A percentile compares a stretch with the other conserved stretches of the same genome.
Evolutionary conservation across 2,888 invertebrate species (phyloP).

Genomic region (Lagria hirta): DNA sequence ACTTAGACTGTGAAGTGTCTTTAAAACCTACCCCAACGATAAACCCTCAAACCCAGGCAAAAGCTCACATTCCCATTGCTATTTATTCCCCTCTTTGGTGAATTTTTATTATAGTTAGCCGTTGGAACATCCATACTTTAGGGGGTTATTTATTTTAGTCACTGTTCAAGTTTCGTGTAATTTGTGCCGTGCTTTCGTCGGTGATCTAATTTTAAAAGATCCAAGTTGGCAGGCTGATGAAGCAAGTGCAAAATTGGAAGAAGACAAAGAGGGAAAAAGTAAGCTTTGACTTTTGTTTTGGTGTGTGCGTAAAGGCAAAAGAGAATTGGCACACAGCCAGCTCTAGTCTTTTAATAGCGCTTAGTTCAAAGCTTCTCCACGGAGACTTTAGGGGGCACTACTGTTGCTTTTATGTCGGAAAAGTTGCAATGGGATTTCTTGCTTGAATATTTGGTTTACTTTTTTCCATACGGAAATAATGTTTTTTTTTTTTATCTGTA

Average conservation of each 20-base stretch:
- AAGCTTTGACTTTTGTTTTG: no score
- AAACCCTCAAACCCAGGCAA: conserved; percentile 33
- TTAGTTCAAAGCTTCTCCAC: conserved; percentile 35
- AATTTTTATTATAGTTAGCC: conserved; percentile 37
- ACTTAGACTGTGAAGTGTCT: conserved; percentile 56
- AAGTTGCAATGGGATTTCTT: no score
- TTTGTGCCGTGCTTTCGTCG: conserved; percentile 8
- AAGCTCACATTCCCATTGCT: conserved; percentile 31
- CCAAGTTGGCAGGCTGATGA: neutral
- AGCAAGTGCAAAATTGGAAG: no score
- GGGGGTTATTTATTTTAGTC: conserved; percentile 42
- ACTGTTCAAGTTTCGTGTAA: conserved; percentile 27
- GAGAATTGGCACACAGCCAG: conserved; percentile 32
- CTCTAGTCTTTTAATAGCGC: conserved; percentile 20
- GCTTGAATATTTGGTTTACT: no score
- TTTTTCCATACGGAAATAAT: no score
- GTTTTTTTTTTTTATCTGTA: no score
- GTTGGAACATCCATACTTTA: conserved; percentile 36
- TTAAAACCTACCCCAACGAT: neutral
- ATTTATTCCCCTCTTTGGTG: conserved; percentile 34
- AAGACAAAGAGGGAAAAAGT: no score
- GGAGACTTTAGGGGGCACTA: conserved; percentile 32
- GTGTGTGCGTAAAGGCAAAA: conserved; percentile 10
- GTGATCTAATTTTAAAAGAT: conserved; percentile 1
- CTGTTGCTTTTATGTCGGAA: conserved; percentile 9